These are phyloP conservation scores for Lordiphosa collinella DNA, from an alignment of 1,140 invertebrate genomes.

Conservation along the genomic window DNA sequence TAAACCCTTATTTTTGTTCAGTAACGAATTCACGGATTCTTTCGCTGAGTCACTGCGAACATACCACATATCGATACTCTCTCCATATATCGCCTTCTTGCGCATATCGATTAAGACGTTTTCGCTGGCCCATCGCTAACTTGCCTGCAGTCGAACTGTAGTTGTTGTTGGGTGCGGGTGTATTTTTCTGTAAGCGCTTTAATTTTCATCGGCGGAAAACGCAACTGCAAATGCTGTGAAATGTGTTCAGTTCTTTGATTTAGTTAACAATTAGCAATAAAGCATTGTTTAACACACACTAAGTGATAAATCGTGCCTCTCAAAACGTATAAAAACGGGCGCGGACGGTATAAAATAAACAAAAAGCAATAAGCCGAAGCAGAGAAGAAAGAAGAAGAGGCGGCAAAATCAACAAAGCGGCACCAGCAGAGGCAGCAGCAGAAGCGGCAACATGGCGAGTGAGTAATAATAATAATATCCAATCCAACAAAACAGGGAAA, in stretches of 20 bases:
- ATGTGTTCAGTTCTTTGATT: slow-evolving; percentile 54
- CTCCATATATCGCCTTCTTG: no score
- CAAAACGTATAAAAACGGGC: slow-evolving; percentile 10
- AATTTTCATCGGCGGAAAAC: neutral
- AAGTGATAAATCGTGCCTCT: slow-evolving; percentile 53
- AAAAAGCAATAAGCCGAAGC: slow-evolving; percentile 12
- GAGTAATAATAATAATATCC: slow-evolving; percentile 50
- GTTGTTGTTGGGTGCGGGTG: slow-evolving; percentile 8
- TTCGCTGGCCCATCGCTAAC: no score
- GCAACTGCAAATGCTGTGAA: slow-evolving; percentile 41
- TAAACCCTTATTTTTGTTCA: no score
- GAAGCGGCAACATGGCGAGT: slow-evolving; percentile 66
- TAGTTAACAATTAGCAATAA: slow-evolving; percentile 27
- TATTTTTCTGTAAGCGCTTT: slow-evolving; percentile 1
- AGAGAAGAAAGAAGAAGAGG: slow-evolving; percentile 12
- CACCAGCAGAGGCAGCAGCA: slow-evolving; percentile 4
- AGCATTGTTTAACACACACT: slow-evolving; percentile 28
- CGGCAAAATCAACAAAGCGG: slow-evolving; percentile 28
- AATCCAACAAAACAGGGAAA: slow-evolving; percentile 15
- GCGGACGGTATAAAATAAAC: slow-evolving; percentile 8
- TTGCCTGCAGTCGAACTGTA: neutral
- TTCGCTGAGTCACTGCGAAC: no score
- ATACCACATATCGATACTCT: no score
- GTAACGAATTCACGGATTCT: no score
- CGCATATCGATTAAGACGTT: no score